Evolutionary conservation across 1,140 invertebrate genomes (phyloP).

Genomic region (Pararge aegeria): DNA sequence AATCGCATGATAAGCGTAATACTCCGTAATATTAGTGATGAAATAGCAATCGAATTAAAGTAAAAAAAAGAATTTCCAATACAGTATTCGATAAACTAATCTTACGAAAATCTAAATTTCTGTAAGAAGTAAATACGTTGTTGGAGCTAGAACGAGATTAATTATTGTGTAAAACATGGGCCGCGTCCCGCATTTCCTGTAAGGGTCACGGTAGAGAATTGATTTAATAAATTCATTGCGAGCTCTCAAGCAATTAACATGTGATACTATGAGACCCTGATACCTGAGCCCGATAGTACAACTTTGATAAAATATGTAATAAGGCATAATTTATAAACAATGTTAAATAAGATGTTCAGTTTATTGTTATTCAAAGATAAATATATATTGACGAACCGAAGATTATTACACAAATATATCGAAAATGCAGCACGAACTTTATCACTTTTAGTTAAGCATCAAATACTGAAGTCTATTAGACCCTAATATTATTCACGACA

Average conservation of each 20-base stretch:
- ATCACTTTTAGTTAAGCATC: background rate
- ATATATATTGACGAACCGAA: background rate
- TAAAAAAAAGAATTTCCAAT: too few relatives aligned
- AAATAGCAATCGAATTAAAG: background rate
- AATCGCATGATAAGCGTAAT: background rate
- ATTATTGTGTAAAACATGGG: conserved; percentile 20
- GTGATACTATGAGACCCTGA: background rate
- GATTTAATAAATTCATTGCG: conserved; percentile 28
- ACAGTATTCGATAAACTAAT: background rate
- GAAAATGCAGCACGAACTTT: background rate
- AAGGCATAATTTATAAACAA: background rate
- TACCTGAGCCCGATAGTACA: background rate
- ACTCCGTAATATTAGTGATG: background rate
- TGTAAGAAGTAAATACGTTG: conserved; percentile 39
- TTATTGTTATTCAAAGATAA: background rate
- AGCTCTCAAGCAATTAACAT: conserved; percentile 22
- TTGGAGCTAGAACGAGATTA: conserved; percentile 26
- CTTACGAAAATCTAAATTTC: conserved; percentile 18
- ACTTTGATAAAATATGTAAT: background rate
- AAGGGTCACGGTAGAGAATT: conserved; percentile 15
- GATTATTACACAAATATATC: background rate
- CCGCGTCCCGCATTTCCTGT: conserved; percentile 23
- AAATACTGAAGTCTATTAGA: too few relatives aligned
- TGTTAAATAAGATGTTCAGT: background rate
- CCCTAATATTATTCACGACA: too few relatives aligned